Evolutionary conservation across 2,888 invertebrate species (phyloP).

Genomic region (Xylocampa areola): DNA sequence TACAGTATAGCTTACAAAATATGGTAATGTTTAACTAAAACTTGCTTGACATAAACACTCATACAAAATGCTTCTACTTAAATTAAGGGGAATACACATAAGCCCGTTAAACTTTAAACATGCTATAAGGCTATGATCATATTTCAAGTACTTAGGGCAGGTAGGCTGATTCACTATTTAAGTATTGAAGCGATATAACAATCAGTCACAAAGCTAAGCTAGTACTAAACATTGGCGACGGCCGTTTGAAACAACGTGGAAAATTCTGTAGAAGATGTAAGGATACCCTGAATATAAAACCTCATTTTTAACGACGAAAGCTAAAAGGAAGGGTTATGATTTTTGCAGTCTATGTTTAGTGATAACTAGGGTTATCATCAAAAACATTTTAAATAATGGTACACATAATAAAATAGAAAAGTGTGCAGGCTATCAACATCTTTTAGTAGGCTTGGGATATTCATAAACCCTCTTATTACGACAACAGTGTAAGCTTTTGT

Average conservation of each 20-base stretch:
- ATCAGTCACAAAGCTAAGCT: slow-evolving; percentile 41
- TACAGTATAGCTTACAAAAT: background rate
- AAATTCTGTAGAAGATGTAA: background rate
- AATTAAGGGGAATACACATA: slow-evolving; percentile 24
- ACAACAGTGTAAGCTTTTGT: too few relatives aligned
- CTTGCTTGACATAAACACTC: background rate
- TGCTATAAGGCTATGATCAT: slow-evolving; percentile 14
- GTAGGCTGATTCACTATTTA: slow-evolving; percentile 34
- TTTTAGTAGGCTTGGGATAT: too few relatives aligned
- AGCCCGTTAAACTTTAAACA: slow-evolving; percentile 7
- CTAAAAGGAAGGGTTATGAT: too few relatives aligned
- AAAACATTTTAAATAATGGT: too few relatives aligned
- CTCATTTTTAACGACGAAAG: too few relatives aligned
- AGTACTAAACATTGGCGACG: slow-evolving; percentile 22
- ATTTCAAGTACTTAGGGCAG: slow-evolving; percentile 16
- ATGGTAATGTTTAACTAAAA: background rate
- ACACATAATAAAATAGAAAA: too few relatives aligned
- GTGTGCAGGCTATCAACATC: too few relatives aligned
- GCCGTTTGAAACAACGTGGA: slow-evolving; percentile 22
- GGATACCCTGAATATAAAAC: too few relatives aligned
- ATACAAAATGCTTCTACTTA: slow-evolving; percentile 39
- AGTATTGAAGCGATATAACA: slow-evolving; percentile 36
- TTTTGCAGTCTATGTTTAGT: too few relatives aligned
- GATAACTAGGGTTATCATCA: too few relatives aligned
- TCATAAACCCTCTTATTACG: too few relatives aligned